phyloP scores from a whole-genome alignment of 1,140 invertebrate species.

The Phymorhynchus buccinoides region DNA sequence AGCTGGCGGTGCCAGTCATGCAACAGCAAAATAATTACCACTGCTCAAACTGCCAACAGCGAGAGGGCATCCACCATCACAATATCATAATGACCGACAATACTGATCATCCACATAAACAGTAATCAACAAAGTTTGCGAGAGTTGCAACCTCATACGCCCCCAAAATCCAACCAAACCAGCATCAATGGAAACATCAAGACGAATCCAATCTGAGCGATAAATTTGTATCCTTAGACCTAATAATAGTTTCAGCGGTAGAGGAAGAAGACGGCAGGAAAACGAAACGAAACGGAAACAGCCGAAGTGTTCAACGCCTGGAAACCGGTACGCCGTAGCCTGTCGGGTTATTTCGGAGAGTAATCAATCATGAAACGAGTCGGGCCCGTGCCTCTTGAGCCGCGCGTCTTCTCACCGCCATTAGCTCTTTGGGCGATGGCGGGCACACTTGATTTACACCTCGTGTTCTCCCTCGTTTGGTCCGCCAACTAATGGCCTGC shows the following conservation, averaged over 20 bases:
- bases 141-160: not conserved
- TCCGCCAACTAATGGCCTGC: not conserved
- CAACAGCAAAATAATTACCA: too few relatives aligned
- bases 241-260: not conserved
- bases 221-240: not conserved
- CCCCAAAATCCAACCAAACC: not conserved
- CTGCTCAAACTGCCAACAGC: too few relatives aligned
- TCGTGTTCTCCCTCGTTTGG: not conserved
- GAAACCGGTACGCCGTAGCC: slow-evolving; percentile 5
- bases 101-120: not conserved
- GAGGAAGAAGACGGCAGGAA: not conserved
- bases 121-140: not conserved
- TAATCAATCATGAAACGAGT: slow-evolving; percentile 8
- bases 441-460: not conserved
- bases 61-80: too few relatives aligned
- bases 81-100: not conserved
- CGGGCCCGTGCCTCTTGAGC: slow-evolving; percentile 4
- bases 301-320: not conserved
- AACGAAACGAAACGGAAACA: slow-evolving; percentile 1
- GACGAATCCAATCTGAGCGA: not conserved
- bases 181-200: not conserved
- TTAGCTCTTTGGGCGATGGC: not conserved
- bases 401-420: slow-evolving; percentile 9
- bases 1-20: not conserved
- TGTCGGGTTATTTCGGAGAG: slow-evolving; percentile 2